Base-by-base conservation (phyloP, 2,113 vertebrate genomes). In the Rana temporaria region DNA sequence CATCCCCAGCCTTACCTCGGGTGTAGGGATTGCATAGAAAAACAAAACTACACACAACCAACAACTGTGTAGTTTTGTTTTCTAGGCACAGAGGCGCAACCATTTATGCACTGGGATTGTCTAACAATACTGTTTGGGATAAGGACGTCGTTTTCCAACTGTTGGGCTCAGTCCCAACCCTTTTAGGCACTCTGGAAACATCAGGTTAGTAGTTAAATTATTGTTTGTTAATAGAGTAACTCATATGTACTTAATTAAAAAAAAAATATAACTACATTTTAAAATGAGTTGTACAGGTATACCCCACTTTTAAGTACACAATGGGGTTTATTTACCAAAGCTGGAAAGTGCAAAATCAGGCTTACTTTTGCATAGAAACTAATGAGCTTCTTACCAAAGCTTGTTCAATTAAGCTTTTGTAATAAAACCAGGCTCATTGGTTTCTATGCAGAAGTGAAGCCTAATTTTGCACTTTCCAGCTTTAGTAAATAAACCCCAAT, bases 1-100 rank as follows among this genome's bases (percentile, higher is more conserved):
- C 97, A 96, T 98, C 97, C 97, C 97, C 97, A 92, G 94, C 97
- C 96, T 95, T 95, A 95, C 97, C 97, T 99, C 96, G 96, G 98
- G 97, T 99, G 97, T 98, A 97, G 97, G 97, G 95, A 98, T 96
- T 97, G 96, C 96, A 95, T 92, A 93, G 93, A 90, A 93, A 95
- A 96, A 92, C 96, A 97, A 94, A 98, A 98, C 98, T 96, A 97
- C 97, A 97, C 97, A 95, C 94, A 91, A 93, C 92, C 82, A 42
- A 42, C 87, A 76, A 90, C 95, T 85, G 96, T 97, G 97, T 98
- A 96, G 97, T 97, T 99, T 97, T 97, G 96, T 97, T 97, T 95
- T 94, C 93, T 89, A 88, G 87, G 90, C 88, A 92, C 92, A 90
- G 92, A 96, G 96, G 95, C 93, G 95, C 94, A 91, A 91, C 91